These are phyloP conservation scores for Sebastes schlegelii DNA, from an alignment of 2,113 vertebrate genomes.

Conservation along the genomic window DNA sequence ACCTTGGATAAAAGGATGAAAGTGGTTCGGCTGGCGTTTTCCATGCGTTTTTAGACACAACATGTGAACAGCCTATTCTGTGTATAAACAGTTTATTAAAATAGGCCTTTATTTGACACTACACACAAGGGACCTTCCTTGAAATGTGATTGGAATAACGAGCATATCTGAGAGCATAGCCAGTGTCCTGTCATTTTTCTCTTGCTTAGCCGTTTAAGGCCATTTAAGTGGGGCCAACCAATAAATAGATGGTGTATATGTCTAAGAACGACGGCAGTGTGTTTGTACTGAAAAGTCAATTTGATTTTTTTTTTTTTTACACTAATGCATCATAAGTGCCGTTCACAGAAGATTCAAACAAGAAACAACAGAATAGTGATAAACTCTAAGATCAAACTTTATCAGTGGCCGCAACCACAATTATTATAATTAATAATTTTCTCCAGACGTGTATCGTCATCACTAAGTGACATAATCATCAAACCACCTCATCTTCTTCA, in stretches of 20 bases:
- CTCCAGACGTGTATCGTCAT: not conserved
- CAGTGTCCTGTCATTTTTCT: not conserved
- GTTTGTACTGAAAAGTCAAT: not conserved
- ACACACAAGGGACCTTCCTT: not conserved
- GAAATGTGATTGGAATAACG: constrained; percentile 11
- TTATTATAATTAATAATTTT: not conserved
- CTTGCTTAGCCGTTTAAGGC: not conserved
- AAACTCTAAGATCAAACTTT: not conserved
- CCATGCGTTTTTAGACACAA: no score
- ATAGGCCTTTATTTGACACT: constrained; percentile 14
- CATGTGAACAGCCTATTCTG: no score
- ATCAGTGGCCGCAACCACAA: not conserved
- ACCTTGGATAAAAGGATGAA: no score
- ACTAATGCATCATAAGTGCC: not conserved
- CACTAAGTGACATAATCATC: not conserved
- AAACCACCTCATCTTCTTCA: not conserved
- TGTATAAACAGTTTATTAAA: no score
- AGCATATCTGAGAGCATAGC: not conserved
- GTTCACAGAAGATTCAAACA: not conserved
- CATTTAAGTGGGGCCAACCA: not conserved
- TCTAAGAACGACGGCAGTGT: not conserved
- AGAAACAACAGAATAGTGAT: not conserved
- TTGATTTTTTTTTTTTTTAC: not conserved
- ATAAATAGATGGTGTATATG: not conserved
- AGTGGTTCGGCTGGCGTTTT: no score